Base-by-base conservation (phyloP, 2,888 invertebrate species). In the Netelia melanura region DNA sequence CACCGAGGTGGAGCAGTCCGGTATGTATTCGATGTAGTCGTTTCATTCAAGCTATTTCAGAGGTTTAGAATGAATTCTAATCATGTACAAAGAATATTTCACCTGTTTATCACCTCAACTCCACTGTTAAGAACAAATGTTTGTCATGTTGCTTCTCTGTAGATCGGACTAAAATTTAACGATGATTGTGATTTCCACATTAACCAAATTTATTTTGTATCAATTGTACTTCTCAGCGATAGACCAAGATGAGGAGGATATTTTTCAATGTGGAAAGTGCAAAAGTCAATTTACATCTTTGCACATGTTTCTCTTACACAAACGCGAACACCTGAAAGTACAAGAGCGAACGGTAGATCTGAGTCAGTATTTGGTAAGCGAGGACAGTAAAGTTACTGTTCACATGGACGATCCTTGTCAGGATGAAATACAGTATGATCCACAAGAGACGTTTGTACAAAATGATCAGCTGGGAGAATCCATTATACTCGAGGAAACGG, bases 261-360 rank as follows among this genome's bases (percentile, higher is more conserved):
- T 96, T 81, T 96, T 96, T 92, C 96, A 96, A 87, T 96, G 97
- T 93, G 96, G 96, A 43, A 94, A 95, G 90, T 97, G 96, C 91
- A 96, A 96, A 92, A 95, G 95, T 84, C 95, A 96, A 89, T 96
- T 96, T 90, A 95, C 95, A 64, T 95, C 95, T 0, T 92, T 96
- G 85, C 92, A 95, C 79, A 89, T 94, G 80, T 96, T 96, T 91
- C 91, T 96, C 78, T 92, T 94, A 67, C 96, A 96, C 92, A 96
- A 96, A 92, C 94, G 94, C 78, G 93, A 94, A 52, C 94, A 94
- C 74, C 87, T 89, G 54, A 93, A 92, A 82, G 86, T 91, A 58
- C 90, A 91, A 86, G 92, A 93, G 44, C 89, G 93, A 85, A 90
- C 91, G 0, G 91, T 93, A 68, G 92, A 93, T 88, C 87, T 93